Evolutionary conservation across 2,113 vertebrate genomes (phyloP), one percentile per base, ranked within the genome.

Genomic region (Lasiurus borealis): DNA sequence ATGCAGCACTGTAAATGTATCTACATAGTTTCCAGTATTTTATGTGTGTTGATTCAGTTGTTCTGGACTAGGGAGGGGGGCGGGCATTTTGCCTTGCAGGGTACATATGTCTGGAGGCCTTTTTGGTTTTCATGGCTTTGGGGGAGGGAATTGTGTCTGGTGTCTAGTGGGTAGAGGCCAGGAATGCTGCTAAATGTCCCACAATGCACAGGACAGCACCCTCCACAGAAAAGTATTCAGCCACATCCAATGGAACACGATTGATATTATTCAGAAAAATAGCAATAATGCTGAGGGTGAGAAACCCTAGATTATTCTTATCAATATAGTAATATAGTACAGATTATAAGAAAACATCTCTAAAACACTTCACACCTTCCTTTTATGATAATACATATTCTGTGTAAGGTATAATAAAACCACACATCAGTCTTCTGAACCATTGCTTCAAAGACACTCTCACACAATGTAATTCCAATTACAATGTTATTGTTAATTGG

Each of bases 361-460:
- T 25, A 46, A 84, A 25, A 25, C 13, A n/a, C n/a, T 71, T 46
- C 48, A 0, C 7, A 31, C 5, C 36, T 77, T 69, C 57, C 16
- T 10, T 6, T n/a, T 46, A 11, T 23, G 57, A 36, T 15, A n/a
- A 89, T 7, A 54, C 8, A 8, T 3, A 57, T 11, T 64, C 4
- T 36, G 54, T 0, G 23, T 4, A 40, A 75, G 15, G 48, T 6
- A 14, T 44, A 25, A 80, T 3, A 12, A 31, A 81, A 59, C 31
- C 54, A 36, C 27, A 10, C 2, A 40, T 44, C 34, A 13, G 36
- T 25, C 62, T 57, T 64, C 44, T 66, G 72, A 83, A 31, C 14
- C 44, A 11, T 8, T 52, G 0, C 3, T 15, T n/a, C 16, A 6
- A 72, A 72, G 71, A 75, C 34, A 72, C 34, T 36, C 16, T 4